Conservation (phyloP, 1,140 invertebrate species). For the Bicyclus anynana region DNA sequence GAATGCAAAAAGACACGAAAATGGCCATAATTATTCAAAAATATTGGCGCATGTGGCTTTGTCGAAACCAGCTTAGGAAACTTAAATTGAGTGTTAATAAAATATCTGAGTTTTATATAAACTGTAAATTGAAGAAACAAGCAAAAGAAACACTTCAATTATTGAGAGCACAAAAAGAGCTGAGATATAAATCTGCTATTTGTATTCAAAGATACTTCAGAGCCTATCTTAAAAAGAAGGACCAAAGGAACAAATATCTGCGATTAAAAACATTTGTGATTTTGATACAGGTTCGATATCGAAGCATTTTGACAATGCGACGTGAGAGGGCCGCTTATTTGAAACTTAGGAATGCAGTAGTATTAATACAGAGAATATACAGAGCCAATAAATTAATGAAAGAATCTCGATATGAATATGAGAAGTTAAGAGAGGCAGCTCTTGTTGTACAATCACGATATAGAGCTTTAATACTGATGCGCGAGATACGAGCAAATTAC, state of each 20-base stretch:
- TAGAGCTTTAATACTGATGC: constrained; percentile 51
- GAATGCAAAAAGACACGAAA: constrained; percentile 51
- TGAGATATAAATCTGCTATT: constrained; percentile 37
- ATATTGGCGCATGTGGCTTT: constrained; percentile 74
- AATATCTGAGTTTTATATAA: constrained; percentile 69
- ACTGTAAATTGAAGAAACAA: constrained; percentile 44
- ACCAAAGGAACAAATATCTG: constrained; percentile 36
- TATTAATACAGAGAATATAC: constrained; percentile 50
- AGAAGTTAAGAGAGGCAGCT: constrained; percentile 34
- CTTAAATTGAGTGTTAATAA: constrained; percentile 44
- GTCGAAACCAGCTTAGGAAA: constrained; percentile 55
- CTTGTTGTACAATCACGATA: constrained; percentile 56
- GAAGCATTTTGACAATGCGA: constrained; percentile 38
- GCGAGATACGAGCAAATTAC: constrained; percentile 51
- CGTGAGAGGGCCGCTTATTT: constrained; percentile 35
- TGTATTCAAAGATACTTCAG: constrained; percentile 45
- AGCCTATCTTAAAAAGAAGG: constrained; percentile 36
- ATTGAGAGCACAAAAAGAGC: constrained; percentile 33
- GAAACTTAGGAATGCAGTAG: constrained; percentile 35
- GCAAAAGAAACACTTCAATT: constrained; percentile 40
- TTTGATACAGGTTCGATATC: constrained; percentile 45
- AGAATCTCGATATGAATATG: constrained; percentile 37
- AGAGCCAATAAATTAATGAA: constrained; percentile 48
- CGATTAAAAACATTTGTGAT: constrained; percentile 32
- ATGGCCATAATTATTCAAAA: constrained; percentile 78